Evolutionary conservation across 1,140 invertebrate species (phyloP), one percentile per base, ranked within the genome.

Genomic region (Doryteuthis pealeii): DNA sequence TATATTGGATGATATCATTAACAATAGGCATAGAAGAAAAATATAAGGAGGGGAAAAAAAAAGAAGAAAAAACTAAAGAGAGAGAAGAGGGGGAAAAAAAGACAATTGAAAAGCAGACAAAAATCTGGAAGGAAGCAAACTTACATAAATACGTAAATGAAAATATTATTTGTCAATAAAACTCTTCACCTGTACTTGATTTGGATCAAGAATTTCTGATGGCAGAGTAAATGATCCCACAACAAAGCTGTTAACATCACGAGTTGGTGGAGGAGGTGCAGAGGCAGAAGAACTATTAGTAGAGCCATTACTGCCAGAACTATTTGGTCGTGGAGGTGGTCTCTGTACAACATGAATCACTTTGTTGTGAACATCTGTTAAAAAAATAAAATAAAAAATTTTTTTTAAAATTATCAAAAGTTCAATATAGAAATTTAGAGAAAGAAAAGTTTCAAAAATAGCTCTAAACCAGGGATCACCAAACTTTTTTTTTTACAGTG

Each of bases 301-400:
- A 77, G 82, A 76, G 71, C 43, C 81, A 74, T 77, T 81, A 78
- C 79, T 76, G 74, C 68, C 79, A 71, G 69, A 80, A 35, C 71
- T 73, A 30, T 76, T 79, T 69, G 74, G 58, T 49, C 78, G 74
- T 32, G 95, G 94, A 6, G 94, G 92, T 6, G 89, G 84, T 45
- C 94, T 89, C 88, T 96, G 93, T n/a, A 97, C 96, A 82, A 98
- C 90, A 87, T 98, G 96, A 68, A 98, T 91, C 26, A 96, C 95
- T 89, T 97, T 97, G 1, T 94, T 94, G 88, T 96, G 90, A 15
- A 97, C 92, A 91, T 95, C 96, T 96, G 83, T 6, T 54, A 72
- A 65, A 40, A 66, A 18, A 58, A 22, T 12, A 68, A 69, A 33
- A 30, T 45, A 30, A 35, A 75, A 32, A 70, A 33, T n/a, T n/a